phyloP scores from a whole-genome alignment of 2,888 invertebrate genomes.

The Apamea anceps region DNA sequence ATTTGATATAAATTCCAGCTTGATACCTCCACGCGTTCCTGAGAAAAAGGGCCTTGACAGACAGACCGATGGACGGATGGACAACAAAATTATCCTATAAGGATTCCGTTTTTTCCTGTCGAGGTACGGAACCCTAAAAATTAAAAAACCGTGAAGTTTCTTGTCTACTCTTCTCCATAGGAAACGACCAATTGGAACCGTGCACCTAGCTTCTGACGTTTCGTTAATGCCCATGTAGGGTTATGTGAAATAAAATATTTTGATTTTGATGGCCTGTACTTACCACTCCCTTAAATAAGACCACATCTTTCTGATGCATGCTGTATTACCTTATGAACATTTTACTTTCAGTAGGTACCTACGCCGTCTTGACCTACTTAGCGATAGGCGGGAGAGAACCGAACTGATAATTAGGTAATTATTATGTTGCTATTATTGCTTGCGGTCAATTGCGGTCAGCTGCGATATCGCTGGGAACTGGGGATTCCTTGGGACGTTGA shows the following conservation, averaged over 20 bases:
- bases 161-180: neutral
- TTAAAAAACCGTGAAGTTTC: neutral
- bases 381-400: slow-evolving; percentile 39
- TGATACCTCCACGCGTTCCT: too few species aligned
- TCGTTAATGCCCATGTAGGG: too few species aligned
- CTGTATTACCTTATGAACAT: neutral
- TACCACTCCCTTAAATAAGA: too few species aligned
- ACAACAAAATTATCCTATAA: too few species aligned
- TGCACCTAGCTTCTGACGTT: neutral
- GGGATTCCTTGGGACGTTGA: slow-evolving; percentile 22
- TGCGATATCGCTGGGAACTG: slow-evolving; percentile 21
- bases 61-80: too few species aligned
- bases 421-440: neutral
- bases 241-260: neutral
- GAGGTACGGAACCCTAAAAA: too few species aligned
- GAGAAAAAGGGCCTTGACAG: too few species aligned
- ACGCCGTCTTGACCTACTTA: slow-evolving; percentile 5
- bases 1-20: too few species aligned
- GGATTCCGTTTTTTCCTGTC: too few species aligned
- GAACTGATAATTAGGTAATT: slow-evolving; percentile 25
- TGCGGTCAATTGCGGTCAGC: slow-evolving; percentile 30
- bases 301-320: too few species aligned
- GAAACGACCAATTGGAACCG: neutral
- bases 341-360: neutral
- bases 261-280: neutral